Evolutionary conservation across 2,113 vertebrate species (phyloP).

Genomic region (Melanerpes aurifrons): DNA sequence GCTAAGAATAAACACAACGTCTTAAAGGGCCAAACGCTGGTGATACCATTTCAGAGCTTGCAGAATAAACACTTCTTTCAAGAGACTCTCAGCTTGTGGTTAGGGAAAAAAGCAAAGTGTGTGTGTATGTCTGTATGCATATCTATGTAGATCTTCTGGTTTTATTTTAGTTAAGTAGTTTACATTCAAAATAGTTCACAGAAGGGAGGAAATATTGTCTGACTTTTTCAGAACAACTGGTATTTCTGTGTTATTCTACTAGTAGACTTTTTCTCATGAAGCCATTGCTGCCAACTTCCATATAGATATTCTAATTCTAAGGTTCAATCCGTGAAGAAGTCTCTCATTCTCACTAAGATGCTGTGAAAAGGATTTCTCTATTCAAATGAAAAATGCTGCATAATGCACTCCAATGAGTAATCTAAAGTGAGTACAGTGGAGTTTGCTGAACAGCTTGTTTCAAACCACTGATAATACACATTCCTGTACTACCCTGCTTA

Average conservation of each 20-base stretch:
- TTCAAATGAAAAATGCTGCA: conserved; percentile 1
- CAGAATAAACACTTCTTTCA: neutral
- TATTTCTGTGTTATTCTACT: neutral
- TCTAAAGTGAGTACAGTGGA: neutral
- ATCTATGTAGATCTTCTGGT: no score
- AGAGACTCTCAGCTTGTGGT: neutral
- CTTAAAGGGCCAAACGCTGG: neutral
- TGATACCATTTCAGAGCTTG: neutral
- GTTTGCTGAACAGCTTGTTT: neutral
- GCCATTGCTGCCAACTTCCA: neutral
- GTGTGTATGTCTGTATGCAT: no score
- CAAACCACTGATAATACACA: neutral
- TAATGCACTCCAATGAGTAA: neutral
- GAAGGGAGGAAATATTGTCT: neutral
- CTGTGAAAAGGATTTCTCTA: neutral
- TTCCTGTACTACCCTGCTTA: neutral
- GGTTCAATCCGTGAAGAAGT: neutral
- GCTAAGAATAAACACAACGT: neutral
- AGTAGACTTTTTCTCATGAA: neutral
- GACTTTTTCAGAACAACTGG: neutral
- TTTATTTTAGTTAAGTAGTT: neutral
- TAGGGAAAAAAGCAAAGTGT: no score
- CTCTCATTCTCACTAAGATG: neutral
- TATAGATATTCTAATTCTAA: neutral
- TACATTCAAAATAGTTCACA: neutral